Percentiles rank a stretch among this genome's conserved stretches.
These are phyloP conservation scores for Melospiza georgiana DNA, from an alignment of 2,113 vertebrate genomes.

Conservation along the genomic window DNA sequence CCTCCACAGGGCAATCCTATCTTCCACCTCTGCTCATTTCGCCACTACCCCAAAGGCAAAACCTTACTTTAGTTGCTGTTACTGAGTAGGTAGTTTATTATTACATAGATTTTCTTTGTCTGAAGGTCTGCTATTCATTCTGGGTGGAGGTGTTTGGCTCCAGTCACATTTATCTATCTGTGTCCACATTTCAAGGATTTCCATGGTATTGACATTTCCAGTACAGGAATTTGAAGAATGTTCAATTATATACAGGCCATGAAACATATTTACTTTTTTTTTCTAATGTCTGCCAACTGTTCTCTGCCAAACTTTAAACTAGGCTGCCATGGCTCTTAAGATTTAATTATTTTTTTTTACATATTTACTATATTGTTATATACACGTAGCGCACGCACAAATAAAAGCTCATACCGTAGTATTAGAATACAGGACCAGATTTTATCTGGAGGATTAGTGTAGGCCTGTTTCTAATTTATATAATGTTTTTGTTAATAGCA, in stretches of 20 bases:
- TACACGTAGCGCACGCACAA: not conserved
- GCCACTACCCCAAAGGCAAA: not conserved
- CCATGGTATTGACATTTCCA: constrained; percentile 67
- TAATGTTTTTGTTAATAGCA: constrained; percentile 55
- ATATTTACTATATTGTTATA: not conserved
- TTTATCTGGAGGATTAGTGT: constrained; percentile 57
- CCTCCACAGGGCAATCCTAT: not conserved
- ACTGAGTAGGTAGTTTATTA: not conserved
- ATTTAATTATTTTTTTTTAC: not conserved
- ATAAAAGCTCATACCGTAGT: not conserved
- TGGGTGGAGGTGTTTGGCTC: constrained; percentile 60
- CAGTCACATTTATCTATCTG: constrained; percentile 59
- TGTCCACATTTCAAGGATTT: constrained; percentile 64
- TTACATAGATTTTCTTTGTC: not conserved
- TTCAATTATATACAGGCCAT: constrained; percentile 62
- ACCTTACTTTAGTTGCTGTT: not conserved
- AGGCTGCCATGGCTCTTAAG: constrained; percentile 11
- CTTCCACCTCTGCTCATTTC: not conserved
- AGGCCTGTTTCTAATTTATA: constrained; percentile 57
- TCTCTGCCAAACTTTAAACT: constrained; percentile 63
- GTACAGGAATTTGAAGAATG: constrained; percentile 67
- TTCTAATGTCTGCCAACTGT: constrained; percentile 33
- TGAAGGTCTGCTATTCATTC: not conserved
- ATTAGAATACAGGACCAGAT: constrained; percentile 32
- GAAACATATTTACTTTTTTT: constrained; percentile 57